Percentiles rank a stretch among this genome's conserved stretches.
Evolutionary conservation across 2,888 invertebrate species (phyloP).

Genomic region (Caenorhabditis japonica): DNA sequence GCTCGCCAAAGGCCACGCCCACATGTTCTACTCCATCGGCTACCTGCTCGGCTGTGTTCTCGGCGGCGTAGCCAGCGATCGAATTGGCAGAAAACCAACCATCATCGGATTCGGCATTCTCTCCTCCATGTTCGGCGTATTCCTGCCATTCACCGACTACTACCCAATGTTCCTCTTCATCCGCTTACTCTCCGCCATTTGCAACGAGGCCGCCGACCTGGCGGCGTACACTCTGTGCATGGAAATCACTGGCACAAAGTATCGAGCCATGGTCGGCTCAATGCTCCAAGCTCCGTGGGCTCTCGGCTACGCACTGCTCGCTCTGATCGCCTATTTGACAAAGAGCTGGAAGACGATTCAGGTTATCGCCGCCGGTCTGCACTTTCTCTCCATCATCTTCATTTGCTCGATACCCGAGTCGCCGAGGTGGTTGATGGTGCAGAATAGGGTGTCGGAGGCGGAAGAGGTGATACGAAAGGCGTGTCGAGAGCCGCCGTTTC

Average conservation of each 20-base stretch:
- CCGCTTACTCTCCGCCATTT: slow-evolving; percentile 68
- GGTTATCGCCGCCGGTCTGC: slow-evolving; percentile 75
- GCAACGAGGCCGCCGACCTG: slow-evolving; percentile 76
- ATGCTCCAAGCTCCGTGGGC: slow-evolving; percentile 77
- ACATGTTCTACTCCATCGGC: slow-evolving; percentile 77
- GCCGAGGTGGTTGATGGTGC: slow-evolving; percentile 76
- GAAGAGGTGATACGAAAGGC: slow-evolving; percentile 76
- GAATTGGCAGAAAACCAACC: slow-evolving; percentile 77
- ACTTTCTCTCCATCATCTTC: slow-evolving; percentile 74
- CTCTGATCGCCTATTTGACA: slow-evolving; percentile 75
- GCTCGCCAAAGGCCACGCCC: slow-evolving; percentile 77
- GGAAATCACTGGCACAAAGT: slow-evolving; percentile 76
- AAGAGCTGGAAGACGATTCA: slow-evolving; percentile 76
- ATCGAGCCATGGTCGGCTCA: slow-evolving; percentile 76
- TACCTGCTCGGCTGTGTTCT: slow-evolving; percentile 76
- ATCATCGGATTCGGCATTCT: slow-evolving; percentile 77
- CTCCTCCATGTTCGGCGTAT: slow-evolving; percentile 76
- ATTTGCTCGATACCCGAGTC: slow-evolving; percentile 77
- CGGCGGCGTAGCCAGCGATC: slow-evolving; percentile 74
- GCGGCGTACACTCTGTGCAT: slow-evolving; percentile 77
- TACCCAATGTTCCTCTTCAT: slow-evolving; percentile 74
- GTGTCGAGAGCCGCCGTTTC: slow-evolving; percentile 75
- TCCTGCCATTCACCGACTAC: slow-evolving; percentile 73
- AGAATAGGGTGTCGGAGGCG: slow-evolving; percentile 75
- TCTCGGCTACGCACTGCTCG: slow-evolving; percentile 77